These are phyloP conservation scores for Cheilosia soror DNA, from an alignment of 2,888 invertebrate species.

Conservation along the genomic window DNA sequence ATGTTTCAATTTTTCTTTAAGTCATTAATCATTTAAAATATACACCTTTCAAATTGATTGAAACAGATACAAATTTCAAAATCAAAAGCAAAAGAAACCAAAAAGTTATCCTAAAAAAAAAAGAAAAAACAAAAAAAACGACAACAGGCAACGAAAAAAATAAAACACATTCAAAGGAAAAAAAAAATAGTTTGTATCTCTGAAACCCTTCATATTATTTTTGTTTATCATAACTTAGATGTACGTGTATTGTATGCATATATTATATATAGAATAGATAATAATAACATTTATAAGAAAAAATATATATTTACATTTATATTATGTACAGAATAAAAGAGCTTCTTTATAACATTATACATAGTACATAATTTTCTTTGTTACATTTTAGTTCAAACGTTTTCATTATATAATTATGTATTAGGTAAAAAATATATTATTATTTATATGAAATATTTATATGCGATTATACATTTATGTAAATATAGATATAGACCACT, in stretches of 20 bases:
- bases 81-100: conserved; percentile 2
- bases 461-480: conserved; percentile 48
- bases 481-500: conserved; percentile 51
- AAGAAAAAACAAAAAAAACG: conserved; percentile 8
- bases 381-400: conserved; percentile 64
- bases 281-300: conserved; percentile 61
- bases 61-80: background rate
- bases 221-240: conserved; percentile 57
- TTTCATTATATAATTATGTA: conserved; percentile 43
- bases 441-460: conserved; percentile 44
- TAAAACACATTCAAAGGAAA: conserved; percentile 52
- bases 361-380: conserved; percentile 28
- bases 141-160: conserved; percentile 17
- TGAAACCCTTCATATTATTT: conserved; percentile 62
- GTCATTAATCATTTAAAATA: conserved; percentile 2
- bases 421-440: conserved; percentile 66
- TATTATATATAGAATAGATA: conserved; percentile 41
- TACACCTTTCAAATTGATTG: background rate
- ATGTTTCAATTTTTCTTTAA: background rate
- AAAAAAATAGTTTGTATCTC: conserved; percentile 56
- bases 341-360: conserved; percentile 50
- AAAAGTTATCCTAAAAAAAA: background rate
- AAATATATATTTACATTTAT: conserved; percentile 49
- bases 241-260: conserved; percentile 52
- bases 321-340: conserved; percentile 63